Percentiles rank a stretch among this genome's conserved stretches.
Conservation (phyloP, 2,888 invertebrate genomes). For the Acronicta psi region DNA sequence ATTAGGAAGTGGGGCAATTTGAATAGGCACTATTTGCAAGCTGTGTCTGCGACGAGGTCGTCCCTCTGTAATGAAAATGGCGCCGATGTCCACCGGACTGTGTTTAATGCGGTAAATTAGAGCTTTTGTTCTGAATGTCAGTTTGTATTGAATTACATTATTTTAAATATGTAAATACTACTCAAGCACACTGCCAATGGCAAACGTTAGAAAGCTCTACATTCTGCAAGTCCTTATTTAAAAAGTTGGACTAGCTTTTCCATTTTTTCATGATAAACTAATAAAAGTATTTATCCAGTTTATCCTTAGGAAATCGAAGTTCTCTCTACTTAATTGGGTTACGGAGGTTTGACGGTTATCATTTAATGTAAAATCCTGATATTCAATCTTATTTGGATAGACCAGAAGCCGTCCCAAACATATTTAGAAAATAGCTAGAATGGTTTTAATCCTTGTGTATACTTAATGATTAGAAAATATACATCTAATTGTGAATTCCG, state of each 20-base stretch:
- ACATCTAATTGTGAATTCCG: no score
- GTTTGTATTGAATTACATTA: constrained; percentile 29
- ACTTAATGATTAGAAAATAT: no score
- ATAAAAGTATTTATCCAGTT: no score
- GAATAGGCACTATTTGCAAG: constrained; percentile 68
- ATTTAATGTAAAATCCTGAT: no score
- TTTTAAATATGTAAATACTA: constrained; percentile 30
- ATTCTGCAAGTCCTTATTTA: constrained; percentile 9
- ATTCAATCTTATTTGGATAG: no score
- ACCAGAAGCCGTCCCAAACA: no score
- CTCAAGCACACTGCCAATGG: background rate
- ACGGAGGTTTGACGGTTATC: no score
- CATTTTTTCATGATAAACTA: no score
- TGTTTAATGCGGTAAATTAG: constrained; percentile 56
- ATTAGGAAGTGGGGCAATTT: constrained; percentile 84
- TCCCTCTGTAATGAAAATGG: constrained; percentile 55
- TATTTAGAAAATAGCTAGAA: no score
- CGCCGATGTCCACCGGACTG: constrained; percentile 42
- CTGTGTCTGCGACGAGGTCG: constrained; percentile 55
- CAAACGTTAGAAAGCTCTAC: constrained; percentile 32
- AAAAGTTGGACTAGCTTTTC: constrained; percentile 17
- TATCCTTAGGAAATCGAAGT: no score
- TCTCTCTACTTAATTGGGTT: no score
- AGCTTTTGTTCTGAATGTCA: constrained; percentile 52
- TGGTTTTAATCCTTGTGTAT: no score